phyloP scores from a whole-genome alignment of 2,888 invertebrate species.

The Brassicogethes aeneus region DNA sequence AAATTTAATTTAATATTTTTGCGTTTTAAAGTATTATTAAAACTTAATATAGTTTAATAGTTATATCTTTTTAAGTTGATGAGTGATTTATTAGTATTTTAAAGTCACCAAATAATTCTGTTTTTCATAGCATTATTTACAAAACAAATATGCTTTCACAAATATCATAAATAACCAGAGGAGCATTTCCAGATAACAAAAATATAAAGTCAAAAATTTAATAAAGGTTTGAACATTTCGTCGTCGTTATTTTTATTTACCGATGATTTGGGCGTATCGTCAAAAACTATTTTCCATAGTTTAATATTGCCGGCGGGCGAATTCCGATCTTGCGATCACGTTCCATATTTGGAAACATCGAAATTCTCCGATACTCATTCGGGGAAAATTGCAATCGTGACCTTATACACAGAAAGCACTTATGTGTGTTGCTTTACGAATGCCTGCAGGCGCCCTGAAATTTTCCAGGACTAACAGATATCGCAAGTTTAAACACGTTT shows the following conservation, averaged over 20 bases:
- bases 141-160: too few species aligned
- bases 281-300: constrained; percentile 16
- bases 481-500: background rate
- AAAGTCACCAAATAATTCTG: too few species aligned
- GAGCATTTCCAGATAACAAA: too few species aligned
- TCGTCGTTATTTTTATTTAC: background rate
- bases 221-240: too few species aligned
- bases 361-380: constrained; percentile 37
- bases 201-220: too few species aligned
- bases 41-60: too few species aligned
- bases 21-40: too few species aligned
- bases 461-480: background rate
- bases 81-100: too few species aligned
- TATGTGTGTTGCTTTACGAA: background rate
- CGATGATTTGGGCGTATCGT: background rate
- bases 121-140: too few species aligned
- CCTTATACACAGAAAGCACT: constrained; percentile 10
- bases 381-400: constrained; percentile 37
- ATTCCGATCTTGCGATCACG: constrained; percentile 32
- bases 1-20: too few species aligned
- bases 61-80: too few species aligned
- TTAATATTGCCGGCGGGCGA: constrained; percentile 22
- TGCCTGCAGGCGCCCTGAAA: background rate
- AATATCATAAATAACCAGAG: too few species aligned
- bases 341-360: constrained; percentile 35